These are phyloP conservation scores for Plutella xylostella DNA, from an alignment of 2,888 invertebrate species.

Conservation along the genomic window DNA sequence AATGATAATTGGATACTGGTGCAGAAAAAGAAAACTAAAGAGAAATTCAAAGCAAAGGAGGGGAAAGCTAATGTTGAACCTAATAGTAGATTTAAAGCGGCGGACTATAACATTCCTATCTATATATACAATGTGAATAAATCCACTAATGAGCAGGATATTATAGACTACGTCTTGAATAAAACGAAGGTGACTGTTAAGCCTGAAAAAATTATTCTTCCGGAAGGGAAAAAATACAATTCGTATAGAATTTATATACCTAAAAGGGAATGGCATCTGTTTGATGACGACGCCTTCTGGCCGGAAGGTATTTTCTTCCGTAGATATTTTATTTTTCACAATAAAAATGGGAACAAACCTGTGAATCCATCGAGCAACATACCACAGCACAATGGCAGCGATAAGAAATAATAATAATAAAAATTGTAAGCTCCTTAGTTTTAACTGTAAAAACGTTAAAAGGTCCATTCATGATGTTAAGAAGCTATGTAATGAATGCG, in stretches of 20 bases:
- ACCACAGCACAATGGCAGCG: neutral
- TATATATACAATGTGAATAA: neutral
- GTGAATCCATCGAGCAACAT: neutral
- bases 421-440: neutral
- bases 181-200: neutral
- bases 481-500: neutral
- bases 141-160: neutral
- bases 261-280: neutral
- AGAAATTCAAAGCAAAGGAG: neutral
- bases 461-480: neutral
- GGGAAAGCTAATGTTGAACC: neutral
- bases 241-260: slow-evolving; percentile 4
- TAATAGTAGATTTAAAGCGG: neutral
- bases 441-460: slow-evolving; percentile 2
- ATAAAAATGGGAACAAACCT: neutral
- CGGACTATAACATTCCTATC: neutral
- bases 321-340: neutral
- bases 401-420: too few species aligned
- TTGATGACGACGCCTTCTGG: slow-evolving; percentile 2
- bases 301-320: slow-evolving; percentile 4
- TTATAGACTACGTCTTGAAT: neutral
- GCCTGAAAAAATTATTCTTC: neutral
- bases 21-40: too few species aligned
- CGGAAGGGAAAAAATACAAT: neutral
- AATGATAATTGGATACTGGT: too few species aligned